Base-by-base conservation (phyloP, 2,113 vertebrate genomes). In the Caloenas nicobarica region DNA sequence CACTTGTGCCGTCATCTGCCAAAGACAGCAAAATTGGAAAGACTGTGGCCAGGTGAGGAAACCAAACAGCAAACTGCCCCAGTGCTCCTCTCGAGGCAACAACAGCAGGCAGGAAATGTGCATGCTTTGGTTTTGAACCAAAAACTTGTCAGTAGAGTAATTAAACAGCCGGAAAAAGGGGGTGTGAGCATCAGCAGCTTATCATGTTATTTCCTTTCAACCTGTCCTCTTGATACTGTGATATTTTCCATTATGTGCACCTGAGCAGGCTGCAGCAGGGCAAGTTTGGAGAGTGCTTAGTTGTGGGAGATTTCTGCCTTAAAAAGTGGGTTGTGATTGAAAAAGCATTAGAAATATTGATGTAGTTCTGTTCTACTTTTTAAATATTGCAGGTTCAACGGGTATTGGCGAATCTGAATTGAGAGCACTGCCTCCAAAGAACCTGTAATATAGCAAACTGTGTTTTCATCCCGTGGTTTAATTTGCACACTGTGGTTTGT, bases 401-500 rank as follows among this genome's bases (percentile, higher is more conserved):
- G 28, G 7, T 2, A 2, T 3, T 5, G 26, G 17, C 3, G 42
- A 13, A 26, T 7, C 68, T 3, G 53, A 7, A 5, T 4, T 9
- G 3, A 7, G 22, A 28, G 46, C 31, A 0, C 26, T 25, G 34
- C 34, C 26, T 38, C 8, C 6, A 50, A 11, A 33, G 50, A 23
- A 2, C 10, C 48, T 10, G 1, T 25, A 11, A 15, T 6, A 3
- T 1, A 31, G 19, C 65, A 34, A 33, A 42, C 5, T 1, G 12
- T 4, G 31, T 4, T 24, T 46, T 29, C 10, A 2, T 5, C 3
- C 22, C 7, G 3, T 5, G 42, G 16, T 16, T 64, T 11, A 3
- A 14, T 10, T 21, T 22, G 65, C 44, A 8, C 3, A 1, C 10
- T 7, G 26, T 3, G 73, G 16, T 53, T 36, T 68, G 24, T 7